A percentile compares a stretch with the other conserved stretches of the same genome.
Conservation (phyloP, 2,797 vertebrate genomes). For the Cryptoblepharus egeriae region DNA sequence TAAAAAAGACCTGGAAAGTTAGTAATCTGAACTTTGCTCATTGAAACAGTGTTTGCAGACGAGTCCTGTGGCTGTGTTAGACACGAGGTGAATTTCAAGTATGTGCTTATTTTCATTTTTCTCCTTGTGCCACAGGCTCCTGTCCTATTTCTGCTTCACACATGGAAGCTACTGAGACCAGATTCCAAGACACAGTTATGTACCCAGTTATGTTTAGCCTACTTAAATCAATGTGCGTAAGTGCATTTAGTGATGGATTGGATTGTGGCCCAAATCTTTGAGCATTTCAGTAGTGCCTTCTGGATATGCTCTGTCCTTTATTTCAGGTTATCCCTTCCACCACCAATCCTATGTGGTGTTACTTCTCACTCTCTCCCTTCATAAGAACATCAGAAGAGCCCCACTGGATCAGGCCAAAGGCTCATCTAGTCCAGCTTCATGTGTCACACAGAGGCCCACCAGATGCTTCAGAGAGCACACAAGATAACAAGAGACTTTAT, state of each 20-base stretch:
- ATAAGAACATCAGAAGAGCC: too few species aligned
- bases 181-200: not conserved
- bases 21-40: constrained; percentile 61
- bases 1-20: constrained; percentile 64
- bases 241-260: not conserved
- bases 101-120: constrained; percentile 55
- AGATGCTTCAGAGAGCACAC: too few species aligned
- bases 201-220: not conserved
- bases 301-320: too few species aligned
- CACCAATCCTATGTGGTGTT: too few species aligned
- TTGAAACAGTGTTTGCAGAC: constrained; percentile 54
- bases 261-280: not conserved
- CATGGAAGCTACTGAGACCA: not conserved
- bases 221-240: not conserved
- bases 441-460: too few species aligned
- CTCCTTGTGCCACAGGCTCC: not conserved
- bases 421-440: too few species aligned
- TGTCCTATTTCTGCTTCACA: not conserved
- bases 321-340: too few species aligned
- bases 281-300: not conserved
- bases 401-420: too few species aligned
- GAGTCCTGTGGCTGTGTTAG: constrained; percentile 49
- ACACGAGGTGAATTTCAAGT: constrained; percentile 41
- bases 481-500: too few species aligned
- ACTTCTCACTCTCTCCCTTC: too few species aligned